Base-by-base conservation (phyloP, 2,797 vertebrate genomes). In the Ambastaia sidthimunki region DNA sequence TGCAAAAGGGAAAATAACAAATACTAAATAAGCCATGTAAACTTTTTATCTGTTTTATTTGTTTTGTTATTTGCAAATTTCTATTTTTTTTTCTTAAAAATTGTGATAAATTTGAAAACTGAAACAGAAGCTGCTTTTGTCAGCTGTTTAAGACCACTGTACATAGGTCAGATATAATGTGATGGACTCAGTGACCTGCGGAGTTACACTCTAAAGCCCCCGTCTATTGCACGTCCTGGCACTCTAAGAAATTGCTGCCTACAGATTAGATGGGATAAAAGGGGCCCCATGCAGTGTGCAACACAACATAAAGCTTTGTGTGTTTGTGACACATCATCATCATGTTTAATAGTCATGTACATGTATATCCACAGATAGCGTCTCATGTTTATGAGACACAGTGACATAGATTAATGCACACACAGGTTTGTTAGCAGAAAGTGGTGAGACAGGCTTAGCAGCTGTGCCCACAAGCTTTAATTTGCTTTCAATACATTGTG, bases 181-280 rank as follows among this genome's bases (percentile, higher is more conserved):
- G 6, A 44, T 25, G 5, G 52, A 80, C 70, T 73, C 23, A n/a
- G 11, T 3, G 23, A 80, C 70, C 60, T 44, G 59, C 5, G 3
- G 52, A 23, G 67, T 62, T 59, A 21, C 54, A 48, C 41, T 37
- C 55, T 50, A 71, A 48, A 80, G 13, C 62, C 50, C 18, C 12
- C 0, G 3, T 57, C 50, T 23, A 13, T 13, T 67, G 48, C 4
- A 73, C 62, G 50, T 80, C 60, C 70, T 48, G 70, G 70, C 62
- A 73, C 78, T 80, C 6, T 15, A 28, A 79, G 77, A 79, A 79
- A 79, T 79, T 6, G 62, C 47, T 54, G 11, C 11, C 41, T 55
- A 7, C 52, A 80, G 70, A 73, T 80, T 73, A 80, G 69, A 73
- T 0, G 16, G 78, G 78, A 80, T 73, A 73, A 73, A 72, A 23